A percentile compares a stretch with the other conserved stretches of the same genome.
Conservation (phyloP, 2,888 invertebrate species). For the Drosophila suboccidentalis region DNA sequence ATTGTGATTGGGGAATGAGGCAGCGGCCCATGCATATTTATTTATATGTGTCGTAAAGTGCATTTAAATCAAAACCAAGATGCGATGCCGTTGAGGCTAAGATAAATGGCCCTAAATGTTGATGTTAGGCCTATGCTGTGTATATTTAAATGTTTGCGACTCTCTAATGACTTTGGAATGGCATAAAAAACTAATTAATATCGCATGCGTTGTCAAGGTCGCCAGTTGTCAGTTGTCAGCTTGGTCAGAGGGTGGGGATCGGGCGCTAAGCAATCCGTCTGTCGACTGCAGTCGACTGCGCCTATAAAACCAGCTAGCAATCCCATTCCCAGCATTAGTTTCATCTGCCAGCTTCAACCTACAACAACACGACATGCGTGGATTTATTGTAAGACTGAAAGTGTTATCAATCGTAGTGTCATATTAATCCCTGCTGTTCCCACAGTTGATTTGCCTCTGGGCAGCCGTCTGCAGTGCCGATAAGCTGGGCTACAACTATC, state of each 20-base stretch:
- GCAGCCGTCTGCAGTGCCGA: slow-evolving; percentile 71
- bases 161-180: slow-evolving; percentile 68
- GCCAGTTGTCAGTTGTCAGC: slow-evolving; percentile 16
- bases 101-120: slow-evolving; percentile 53
- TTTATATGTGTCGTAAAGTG: slow-evolving; percentile 72
- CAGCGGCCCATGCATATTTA: slow-evolving; percentile 72
- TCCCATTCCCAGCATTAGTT: slow-evolving; percentile 60
- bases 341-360: slow-evolving; percentile 44
- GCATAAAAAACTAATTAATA: slow-evolving; percentile 68
- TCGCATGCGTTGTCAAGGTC: slow-evolving; percentile 69
- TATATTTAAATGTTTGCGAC: slow-evolving; percentile 65
- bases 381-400: slow-evolving; percentile 68
- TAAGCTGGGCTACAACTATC: slow-evolving; percentile 77
- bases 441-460: slow-evolving; percentile 68
- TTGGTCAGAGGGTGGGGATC: slow-evolving; percentile 48
- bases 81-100: slow-evolving; percentile 51
- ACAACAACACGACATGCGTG: slow-evolving; percentile 63
- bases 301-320: slow-evolving; percentile 61
- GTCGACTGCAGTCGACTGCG: slow-evolving; percentile 29
- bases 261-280: slow-evolving; percentile 12
- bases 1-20: slow-evolving; percentile 55
- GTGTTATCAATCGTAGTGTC: background rate
- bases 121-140: slow-evolving; percentile 59
- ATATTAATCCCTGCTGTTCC: slow-evolving; percentile 16
- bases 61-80: slow-evolving; percentile 80